Evolutionary conservation across 2,113 vertebrate genomes (phyloP), one percentile per base, ranked within the genome.

Genomic region (Entelurus aequoreus): DNA sequence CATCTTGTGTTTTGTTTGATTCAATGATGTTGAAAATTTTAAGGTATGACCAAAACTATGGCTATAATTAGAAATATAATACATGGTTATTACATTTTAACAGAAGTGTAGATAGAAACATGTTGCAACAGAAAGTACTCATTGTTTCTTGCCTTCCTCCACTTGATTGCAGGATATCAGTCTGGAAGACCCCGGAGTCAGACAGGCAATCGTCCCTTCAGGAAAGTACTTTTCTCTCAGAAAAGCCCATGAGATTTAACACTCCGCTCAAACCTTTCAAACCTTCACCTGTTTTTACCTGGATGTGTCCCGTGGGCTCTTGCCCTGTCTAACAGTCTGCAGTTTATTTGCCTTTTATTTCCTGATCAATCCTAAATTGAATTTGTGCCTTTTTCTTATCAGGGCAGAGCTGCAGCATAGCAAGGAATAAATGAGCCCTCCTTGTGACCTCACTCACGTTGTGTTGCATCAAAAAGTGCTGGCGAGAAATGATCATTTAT

Each of bases 201-300:
- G 49, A 51, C 51, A 72, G 62, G 56, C 65, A 79, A 67, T 76
- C 67, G 8, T 40, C 6, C 6, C 38, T 8, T 6, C 6, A 37
- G 52, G 7, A 62, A 63, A 78, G 62, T 63, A 15, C 40, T 60
- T 78, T 76, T 69, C 68, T 65, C 47, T 74, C 70, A 69, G 67
- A 82, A 75, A 74, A 66, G 19, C 36, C 76, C 63, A 15, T 56
- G 84, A 74, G 82, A 86, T 63, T 72, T 74, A 62, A 57, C 57
- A 55, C 60, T 42, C 63, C 48, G 28, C 28, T 28, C 28, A 28
- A 77, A 74, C 57, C 62, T 79, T 76, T 71, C 60, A 80, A 82
- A 65, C 50, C 40, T 60, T 50, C 57, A 58, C 75, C 62, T 60
- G 28, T 71, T 66, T 62, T 74, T 63, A 51, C 72, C 63, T 66